Percentiles rank a stretch among this genome's conserved stretches.
phyloP scores from a whole-genome alignment of 2,113 vertebrate genomes.

The Cebidichthys violaceus region DNA sequence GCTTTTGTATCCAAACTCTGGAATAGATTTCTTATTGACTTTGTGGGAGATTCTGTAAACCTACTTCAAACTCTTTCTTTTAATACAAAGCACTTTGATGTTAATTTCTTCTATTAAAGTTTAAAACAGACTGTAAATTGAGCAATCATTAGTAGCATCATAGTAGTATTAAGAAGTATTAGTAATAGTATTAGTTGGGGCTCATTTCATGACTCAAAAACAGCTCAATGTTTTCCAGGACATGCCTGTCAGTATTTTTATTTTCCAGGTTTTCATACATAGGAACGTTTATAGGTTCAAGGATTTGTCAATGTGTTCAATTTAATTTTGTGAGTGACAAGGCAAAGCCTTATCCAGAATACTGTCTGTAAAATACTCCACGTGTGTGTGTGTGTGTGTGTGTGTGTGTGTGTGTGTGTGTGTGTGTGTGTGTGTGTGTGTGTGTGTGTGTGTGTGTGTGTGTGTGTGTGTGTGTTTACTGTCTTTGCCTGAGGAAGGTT shows the following conservation, averaged over 20 bases:
- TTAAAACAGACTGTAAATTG: background rate
- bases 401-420: background rate
- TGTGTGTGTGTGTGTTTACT: background rate
- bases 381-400: background rate
- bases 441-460: background rate
- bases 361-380: background rate
- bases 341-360: background rate
- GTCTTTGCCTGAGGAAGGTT: background rate
- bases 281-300: background rate
- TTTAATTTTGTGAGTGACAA: background rate
- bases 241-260: background rate
- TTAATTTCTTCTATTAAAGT: background rate
- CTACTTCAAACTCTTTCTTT: background rate
- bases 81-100: background rate
- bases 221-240: background rate
- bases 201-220: background rate
- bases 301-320: background rate
- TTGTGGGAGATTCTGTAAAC: background rate
- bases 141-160: background rate
- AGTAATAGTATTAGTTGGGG: background rate
- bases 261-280: background rate
- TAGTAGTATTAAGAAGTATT: background rate
- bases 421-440: background rate
- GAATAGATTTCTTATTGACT: background rate
- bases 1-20: background rate